Conservation (phyloP, 2,888 invertebrate species). For the Phyllotreta cruciferae region DNA sequence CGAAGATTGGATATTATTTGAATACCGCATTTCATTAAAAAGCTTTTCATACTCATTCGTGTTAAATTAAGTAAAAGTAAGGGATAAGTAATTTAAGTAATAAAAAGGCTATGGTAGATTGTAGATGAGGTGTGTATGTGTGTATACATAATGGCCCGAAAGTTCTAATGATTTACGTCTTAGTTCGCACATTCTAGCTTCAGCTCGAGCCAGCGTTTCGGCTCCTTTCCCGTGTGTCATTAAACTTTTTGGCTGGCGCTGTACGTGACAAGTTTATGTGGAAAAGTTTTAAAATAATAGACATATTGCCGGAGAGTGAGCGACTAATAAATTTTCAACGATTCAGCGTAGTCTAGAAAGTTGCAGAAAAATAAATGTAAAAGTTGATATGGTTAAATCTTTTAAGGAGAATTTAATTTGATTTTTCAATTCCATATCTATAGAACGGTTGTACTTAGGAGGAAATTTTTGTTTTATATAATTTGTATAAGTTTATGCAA, state of each 20-base stretch:
- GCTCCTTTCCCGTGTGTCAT: slow-evolving; percentile 19
- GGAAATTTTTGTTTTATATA: too few relatives aligned
- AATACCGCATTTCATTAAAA: too few relatives aligned
- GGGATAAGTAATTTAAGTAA: slow-evolving; percentile 1
- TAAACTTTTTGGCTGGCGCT: slow-evolving; percentile 22
- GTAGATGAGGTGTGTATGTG: not conserved
- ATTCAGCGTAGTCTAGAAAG: slow-evolving; percentile 11
- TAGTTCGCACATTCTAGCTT: slow-evolving; percentile 17
- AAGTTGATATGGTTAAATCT: slow-evolving; percentile 12
- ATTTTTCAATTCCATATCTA: too few relatives aligned
- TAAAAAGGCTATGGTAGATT: not conserved
- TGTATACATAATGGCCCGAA: slow-evolving; percentile 13
- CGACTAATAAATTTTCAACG: slow-evolving; percentile 16
- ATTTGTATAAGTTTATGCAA: too few relatives aligned
- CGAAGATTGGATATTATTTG: too few relatives aligned
- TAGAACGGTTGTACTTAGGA: too few relatives aligned
- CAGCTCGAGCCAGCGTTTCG: slow-evolving; percentile 7
- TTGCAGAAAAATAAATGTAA: slow-evolving; percentile 13
- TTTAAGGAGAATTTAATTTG: slow-evolving; percentile 1
- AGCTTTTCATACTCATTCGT: too few relatives aligned
- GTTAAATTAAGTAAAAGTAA: too few relatives aligned
- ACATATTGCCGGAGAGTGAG: slow-evolving; percentile 20
- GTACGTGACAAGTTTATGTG: slow-evolving; percentile 24
- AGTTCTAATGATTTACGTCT: slow-evolving; percentile 16
- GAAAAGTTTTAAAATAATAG: slow-evolving; percentile 24